Percentiles rank a stretch among this genome's conserved stretches.
Evolutionary conservation across 2,113 vertebrate species (phyloP).

Genomic region (Anoura caudifer): DNA sequence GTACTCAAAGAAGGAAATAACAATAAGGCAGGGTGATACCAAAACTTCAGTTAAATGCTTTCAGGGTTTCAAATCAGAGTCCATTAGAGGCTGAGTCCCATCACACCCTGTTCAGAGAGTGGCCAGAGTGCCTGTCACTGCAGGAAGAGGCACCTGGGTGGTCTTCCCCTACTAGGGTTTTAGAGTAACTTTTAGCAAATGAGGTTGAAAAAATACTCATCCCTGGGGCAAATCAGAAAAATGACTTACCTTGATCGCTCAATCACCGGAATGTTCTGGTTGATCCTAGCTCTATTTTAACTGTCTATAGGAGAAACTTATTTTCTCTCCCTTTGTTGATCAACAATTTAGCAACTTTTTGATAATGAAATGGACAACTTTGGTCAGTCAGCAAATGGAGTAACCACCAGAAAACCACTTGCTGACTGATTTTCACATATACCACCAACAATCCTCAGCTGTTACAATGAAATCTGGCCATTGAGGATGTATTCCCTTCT

Average conservation of each 20-base stretch:
- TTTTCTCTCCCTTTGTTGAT: not conserved
- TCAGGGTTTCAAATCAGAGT: not conserved
- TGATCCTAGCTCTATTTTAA: not conserved
- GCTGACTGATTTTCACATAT: not conserved
- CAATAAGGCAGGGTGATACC: not conserved
- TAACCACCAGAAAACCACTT: not conserved
- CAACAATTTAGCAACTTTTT: not conserved
- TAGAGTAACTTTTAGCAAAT: not conserved
- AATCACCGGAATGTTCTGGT: not conserved
- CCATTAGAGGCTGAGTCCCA: accelerated
- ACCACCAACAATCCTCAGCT: not conserved
- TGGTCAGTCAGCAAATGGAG: not conserved
- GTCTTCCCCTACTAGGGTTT: not conserved
- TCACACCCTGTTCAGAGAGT: not conserved
- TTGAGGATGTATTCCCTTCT: not conserved
- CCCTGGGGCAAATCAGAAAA: not conserved
- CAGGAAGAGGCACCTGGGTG: not conserved
- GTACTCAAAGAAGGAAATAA: not conserved
- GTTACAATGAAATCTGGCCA: not conserved
- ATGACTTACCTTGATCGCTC: not conserved
- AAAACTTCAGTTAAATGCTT: not conserved
- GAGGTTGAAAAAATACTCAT: not conserved
- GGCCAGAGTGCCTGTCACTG: not conserved
- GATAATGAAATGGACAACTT: not conserved
- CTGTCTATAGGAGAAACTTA: not conserved